Evolutionary conservation across 2,888 invertebrate genomes (phyloP), one percentile per base, ranked within the genome.

Genomic region (Leucophora obtusa): DNA sequence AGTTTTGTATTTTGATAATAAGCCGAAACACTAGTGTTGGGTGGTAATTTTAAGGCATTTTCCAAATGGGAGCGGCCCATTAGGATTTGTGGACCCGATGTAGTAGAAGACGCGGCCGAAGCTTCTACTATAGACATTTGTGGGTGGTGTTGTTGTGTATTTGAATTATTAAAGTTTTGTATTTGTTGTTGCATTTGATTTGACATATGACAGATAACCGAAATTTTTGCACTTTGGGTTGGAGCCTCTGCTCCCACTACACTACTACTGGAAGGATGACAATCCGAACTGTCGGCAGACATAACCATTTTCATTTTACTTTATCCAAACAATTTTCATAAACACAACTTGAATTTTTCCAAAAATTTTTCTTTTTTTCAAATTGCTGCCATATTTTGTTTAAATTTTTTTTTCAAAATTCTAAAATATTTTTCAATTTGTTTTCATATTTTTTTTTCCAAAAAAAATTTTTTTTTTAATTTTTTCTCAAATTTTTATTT

Each of bases 211-310:
- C 89, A 87, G 76, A 89, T 89, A 70, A 89, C 89, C 14, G 89
- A 89, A 60, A 86, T 85, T 83, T 86, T 86, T 58, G 85, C 85
- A 82, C 84, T 81, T 82, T 73, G 82, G 7, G 82, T 58, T 21
- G 82, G 58, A 53, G 76, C 50, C 33, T 81, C 74, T 14, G 73
- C 70, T 63, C 78, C 75, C 78, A 69, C 71, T 56, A 82, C 83
- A 85, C 86, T 86, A 82, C 86, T 87, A 81, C 88, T 87, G 77
- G 86, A 87, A 77, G 88, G 85, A 84, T 86, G 88, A 85, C 89
- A 88, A 85, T 89, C 89, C 60, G 90, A 90, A 85, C 90, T 90
- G 86, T 91, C 90, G 73, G 90, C 90, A 82, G 90, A 90, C 90
- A 90, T 90, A 66, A 90, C 86, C 89, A 91, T 90, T 87, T 88